Conservation (phyloP, 2,797 vertebrate genomes). For the Schizopygopsis pylzovi region DNA sequence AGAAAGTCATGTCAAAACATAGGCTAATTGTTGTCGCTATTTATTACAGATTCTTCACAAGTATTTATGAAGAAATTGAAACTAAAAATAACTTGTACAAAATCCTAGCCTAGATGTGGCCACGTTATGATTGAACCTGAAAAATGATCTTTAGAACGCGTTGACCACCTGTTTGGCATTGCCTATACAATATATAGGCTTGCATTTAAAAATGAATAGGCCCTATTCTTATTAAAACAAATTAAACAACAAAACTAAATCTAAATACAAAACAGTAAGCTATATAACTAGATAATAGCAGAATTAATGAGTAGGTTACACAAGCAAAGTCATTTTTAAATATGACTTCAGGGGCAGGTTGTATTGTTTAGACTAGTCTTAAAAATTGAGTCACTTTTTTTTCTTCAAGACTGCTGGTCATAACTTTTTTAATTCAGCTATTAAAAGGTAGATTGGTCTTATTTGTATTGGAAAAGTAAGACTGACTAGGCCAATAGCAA, state of each 20-base stretch:
- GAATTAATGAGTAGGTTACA: background rate
- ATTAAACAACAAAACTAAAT: background rate
- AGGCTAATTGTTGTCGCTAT: too few species aligned
- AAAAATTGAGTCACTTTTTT: too few species aligned
- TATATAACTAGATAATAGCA: background rate
- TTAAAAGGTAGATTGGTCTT: too few species aligned
- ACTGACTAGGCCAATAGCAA: too few species aligned
- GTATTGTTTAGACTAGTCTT: too few species aligned
- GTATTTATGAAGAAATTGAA: background rate
- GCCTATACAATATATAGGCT: background rate
- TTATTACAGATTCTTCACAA: background rate
- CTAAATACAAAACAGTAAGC: background rate
- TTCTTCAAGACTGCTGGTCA: too few species aligned
- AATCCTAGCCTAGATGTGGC: background rate
- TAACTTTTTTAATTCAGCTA: too few species aligned
- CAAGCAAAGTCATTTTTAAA: background rate
- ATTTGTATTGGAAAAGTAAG: too few species aligned
- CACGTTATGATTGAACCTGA: background rate
- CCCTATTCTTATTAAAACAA: background rate
- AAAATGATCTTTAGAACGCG: background rate
- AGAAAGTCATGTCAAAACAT: too few species aligned
- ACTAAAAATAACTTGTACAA: background rate
- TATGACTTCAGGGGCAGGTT: too few species aligned
- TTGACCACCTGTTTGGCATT: background rate
- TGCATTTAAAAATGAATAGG: background rate